Conservation (phyloP, 2,888 invertebrate genomes). For the Drosophila antonietae region DNA sequence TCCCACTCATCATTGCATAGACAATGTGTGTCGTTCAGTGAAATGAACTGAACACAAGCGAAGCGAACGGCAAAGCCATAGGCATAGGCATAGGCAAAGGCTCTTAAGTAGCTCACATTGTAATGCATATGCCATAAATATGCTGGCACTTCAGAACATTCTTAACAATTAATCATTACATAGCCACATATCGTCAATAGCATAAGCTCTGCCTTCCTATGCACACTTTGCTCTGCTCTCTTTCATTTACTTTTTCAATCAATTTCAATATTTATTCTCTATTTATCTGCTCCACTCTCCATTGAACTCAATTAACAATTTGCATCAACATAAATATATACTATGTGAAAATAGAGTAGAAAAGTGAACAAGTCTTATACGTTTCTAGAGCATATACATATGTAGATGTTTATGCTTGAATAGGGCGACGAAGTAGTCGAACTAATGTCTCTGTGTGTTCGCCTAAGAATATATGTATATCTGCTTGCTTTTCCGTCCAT, state of each 20-base stretch:
- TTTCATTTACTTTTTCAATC: neutral
- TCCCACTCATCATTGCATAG: slow-evolving; percentile 8
- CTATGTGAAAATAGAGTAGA: neutral
- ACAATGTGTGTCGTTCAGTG: slow-evolving; percentile 23
- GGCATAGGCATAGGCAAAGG: neutral
- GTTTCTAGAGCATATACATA: neutral
- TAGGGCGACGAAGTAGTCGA: neutral
- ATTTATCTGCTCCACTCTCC: neutral
- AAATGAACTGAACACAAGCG: slow-evolving; percentile 7
- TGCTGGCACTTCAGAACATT: slow-evolving; percentile 5
- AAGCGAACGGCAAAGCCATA: neutral
- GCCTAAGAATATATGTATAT: neutral
- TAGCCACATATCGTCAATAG: neutral
- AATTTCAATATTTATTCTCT: slow-evolving; percentile 6
- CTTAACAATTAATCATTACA: slow-evolving; percentile 1
- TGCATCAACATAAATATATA: neutral
- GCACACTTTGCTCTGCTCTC: slow-evolving; percentile 3
- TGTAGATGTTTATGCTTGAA: neutral
- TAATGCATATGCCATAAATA: slow-evolving; percentile 8
- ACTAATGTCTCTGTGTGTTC: neutral
- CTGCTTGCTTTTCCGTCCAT: neutral
- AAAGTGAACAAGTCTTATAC: neutral
- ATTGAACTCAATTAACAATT: slow-evolving; percentile 9
- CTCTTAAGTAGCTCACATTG: slow-evolving; percentile 9
- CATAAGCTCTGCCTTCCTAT: neutral